phyloP scores from a whole-genome alignment of 2,797 vertebrate genomes.

The Adelosebastes latens region DNA sequence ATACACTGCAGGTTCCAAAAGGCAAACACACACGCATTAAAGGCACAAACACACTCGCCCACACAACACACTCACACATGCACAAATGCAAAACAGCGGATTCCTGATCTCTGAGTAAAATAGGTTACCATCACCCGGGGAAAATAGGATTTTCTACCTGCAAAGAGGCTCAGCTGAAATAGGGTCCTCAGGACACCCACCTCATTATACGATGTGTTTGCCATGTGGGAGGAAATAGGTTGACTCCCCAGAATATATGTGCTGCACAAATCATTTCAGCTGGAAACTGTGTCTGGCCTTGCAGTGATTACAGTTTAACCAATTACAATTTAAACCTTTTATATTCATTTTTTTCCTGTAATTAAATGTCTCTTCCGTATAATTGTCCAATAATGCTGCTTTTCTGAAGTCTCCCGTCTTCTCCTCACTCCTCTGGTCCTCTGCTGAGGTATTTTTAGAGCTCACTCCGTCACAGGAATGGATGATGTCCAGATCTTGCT shows the following conservation, averaged over 20 bases:
- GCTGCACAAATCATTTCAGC: slow-evolving; percentile 26
- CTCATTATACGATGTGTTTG: slow-evolving; percentile 54
- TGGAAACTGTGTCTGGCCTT: slow-evolving; percentile 6
- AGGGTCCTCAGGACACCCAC: slow-evolving; percentile 59
- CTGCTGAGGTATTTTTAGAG: slow-evolving; percentile 73
- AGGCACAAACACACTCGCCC: slow-evolving; percentile 20
- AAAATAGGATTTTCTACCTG: slow-evolving; percentile 72
- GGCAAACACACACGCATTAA: slow-evolving; percentile 30
- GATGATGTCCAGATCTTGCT: slow-evolving; percentile 75
- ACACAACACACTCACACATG: slow-evolving; percentile 38
- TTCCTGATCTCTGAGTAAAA: slow-evolving; percentile 62
- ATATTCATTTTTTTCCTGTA: not conserved
- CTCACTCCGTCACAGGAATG: slow-evolving; percentile 67
- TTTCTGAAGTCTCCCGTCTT: slow-evolving; percentile 28
- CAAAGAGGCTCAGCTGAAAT: slow-evolving; percentile 56
- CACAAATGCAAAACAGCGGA: slow-evolving; percentile 52
- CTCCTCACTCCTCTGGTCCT: slow-evolving; percentile 23
- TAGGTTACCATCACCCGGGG: slow-evolving; percentile 61
- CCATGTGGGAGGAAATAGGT: slow-evolving; percentile 55
- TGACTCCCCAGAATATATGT: slow-evolving; percentile 34
- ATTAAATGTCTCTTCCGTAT: slow-evolving; percentile 12
- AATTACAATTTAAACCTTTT: slow-evolving; percentile 8
- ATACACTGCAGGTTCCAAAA: slow-evolving; percentile 34
- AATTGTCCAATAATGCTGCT: slow-evolving; percentile 19
- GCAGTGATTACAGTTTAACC: slow-evolving; percentile 8